Evolutionary conservation across 2,888 invertebrate species (phyloP).

Genomic region (Apamea epomidion): DNA sequence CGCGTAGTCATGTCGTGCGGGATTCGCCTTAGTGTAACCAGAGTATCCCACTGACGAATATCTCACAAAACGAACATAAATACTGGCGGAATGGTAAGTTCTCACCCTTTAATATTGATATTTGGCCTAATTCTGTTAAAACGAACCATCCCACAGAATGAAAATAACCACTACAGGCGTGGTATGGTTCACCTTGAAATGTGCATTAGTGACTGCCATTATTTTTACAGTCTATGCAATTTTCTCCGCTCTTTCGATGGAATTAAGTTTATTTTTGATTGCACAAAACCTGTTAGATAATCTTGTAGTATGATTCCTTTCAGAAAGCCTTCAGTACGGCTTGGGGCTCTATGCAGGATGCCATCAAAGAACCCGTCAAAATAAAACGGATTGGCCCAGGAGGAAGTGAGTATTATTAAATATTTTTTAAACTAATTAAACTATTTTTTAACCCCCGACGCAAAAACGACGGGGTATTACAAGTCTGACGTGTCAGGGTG

Average conservation of each 20-base stretch:
- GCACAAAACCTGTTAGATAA: constrained; percentile 5
- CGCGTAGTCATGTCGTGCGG: neutral
- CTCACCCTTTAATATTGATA: neutral
- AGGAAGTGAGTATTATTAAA: constrained; percentile 65
- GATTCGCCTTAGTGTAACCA: neutral
- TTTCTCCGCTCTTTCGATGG: neutral
- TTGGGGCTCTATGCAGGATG: constrained; percentile 69
- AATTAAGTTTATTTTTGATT: neutral
- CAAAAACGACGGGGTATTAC: no score
- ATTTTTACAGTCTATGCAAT: neutral
- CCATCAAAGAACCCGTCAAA: constrained; percentile 71
- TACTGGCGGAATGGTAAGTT: neutral
- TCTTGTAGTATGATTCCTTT: constrained; percentile 38
- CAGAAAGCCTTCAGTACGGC: constrained; percentile 68
- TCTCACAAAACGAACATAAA: neutral
- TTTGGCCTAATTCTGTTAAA: neutral
- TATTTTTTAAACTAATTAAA: no score
- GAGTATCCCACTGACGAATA: neutral
- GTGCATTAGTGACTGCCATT: neutral
- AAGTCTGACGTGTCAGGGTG: no score
- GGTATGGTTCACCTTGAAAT: neutral
- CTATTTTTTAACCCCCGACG: no score
- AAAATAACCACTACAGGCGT: neutral
- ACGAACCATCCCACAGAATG: neutral
- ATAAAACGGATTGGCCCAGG: constrained; percentile 62